Percentiles rank a stretch among this genome's conserved stretches.
Evolutionary conservation across 1,140 invertebrate genomes (phyloP).

Genomic region (Acromyrmex charruanus): DNA sequence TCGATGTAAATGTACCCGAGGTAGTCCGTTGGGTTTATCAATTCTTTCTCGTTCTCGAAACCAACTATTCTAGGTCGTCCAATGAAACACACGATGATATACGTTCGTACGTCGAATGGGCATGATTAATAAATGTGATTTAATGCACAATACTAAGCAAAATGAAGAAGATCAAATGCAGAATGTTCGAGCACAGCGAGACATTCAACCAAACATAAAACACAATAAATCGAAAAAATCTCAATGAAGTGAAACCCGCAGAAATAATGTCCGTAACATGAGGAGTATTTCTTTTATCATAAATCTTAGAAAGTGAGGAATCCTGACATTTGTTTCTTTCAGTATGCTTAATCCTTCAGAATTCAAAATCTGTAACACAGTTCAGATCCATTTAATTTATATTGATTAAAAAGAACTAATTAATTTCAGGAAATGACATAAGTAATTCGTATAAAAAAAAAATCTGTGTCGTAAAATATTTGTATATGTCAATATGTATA

Average conservation of each 20-base stretch:
- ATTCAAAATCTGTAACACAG: too few relatives aligned
- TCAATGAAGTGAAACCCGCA: background rate
- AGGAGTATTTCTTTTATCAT: background rate
- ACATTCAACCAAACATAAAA: constrained; percentile 7
- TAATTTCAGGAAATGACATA: too few relatives aligned
- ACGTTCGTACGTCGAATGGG: constrained; percentile 3
- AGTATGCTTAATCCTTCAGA: background rate
- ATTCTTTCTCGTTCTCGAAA: constrained; percentile 4
- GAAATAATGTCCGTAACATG: background rate
- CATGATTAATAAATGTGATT: constrained; percentile 53
- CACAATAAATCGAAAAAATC: constrained; percentile 18
- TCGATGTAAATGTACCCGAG: constrained; percentile 41
- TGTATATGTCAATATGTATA: too few relatives aligned
- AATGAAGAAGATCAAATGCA: constrained; percentile 6
- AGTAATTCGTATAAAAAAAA: too few relatives aligned
- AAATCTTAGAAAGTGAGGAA: background rate
- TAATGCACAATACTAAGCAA: constrained; percentile 10
- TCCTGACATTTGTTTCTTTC: background rate
- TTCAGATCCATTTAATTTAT: too few relatives aligned
- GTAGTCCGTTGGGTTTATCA: constrained; percentile 21
- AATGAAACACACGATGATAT: constrained; percentile 39
- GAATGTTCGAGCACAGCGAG: background rate
- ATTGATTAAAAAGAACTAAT: too few relatives aligned
- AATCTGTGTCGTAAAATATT: too few relatives aligned
- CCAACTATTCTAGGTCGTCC: background rate